Conservation (phyloP, 1,140 invertebrate genomes). For the Drosophila mayri region DNA sequence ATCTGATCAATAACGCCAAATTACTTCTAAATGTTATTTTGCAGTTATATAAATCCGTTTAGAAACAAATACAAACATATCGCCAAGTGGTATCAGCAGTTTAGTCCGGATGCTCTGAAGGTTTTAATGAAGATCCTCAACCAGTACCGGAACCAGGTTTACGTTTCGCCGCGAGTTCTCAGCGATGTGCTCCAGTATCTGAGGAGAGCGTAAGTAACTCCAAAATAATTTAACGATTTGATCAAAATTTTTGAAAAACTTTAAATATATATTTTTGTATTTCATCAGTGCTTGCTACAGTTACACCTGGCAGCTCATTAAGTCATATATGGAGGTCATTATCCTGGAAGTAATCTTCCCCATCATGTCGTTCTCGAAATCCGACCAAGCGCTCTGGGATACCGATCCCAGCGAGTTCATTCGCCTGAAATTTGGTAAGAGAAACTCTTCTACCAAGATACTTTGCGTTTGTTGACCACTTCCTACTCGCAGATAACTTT, state of each 20-base stretch:
- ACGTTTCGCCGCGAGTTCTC: conserved; percentile 95
- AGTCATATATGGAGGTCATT: conserved; percentile 95
- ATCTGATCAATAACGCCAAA: background rate
- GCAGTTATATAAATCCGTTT: conserved; percentile 95
- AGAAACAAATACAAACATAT: conserved; percentile 96
- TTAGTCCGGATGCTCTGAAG: conserved; percentile 94
- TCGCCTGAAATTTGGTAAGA: conserved; percentile 95
- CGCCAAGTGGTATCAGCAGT: conserved; percentile 98
- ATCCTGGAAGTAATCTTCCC: conserved; percentile 98
- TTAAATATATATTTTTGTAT: background rate
- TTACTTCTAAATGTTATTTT: background rate
- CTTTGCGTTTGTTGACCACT: background rate
- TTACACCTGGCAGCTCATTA: conserved; percentile 98
- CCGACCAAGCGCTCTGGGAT: conserved; percentile 98
- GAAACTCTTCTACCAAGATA: conserved; percentile 1
- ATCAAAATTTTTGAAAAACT: background rate
- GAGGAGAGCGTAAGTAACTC: conserved; percentile 80
- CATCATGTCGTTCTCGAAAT: conserved; percentile 96
- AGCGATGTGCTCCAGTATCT: conserved; percentile 91
- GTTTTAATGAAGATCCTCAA: conserved; percentile 94
- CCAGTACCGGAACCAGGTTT: conserved; percentile 94
- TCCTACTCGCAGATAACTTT: conserved; percentile 91
- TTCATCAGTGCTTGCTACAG: conserved; percentile 91
- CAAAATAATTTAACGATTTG: background rate
- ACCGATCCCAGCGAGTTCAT: conserved; percentile 98